Base-by-base conservation (phyloP, 1,140 invertebrate species). In the Drosophila micromelanica region DNA sequence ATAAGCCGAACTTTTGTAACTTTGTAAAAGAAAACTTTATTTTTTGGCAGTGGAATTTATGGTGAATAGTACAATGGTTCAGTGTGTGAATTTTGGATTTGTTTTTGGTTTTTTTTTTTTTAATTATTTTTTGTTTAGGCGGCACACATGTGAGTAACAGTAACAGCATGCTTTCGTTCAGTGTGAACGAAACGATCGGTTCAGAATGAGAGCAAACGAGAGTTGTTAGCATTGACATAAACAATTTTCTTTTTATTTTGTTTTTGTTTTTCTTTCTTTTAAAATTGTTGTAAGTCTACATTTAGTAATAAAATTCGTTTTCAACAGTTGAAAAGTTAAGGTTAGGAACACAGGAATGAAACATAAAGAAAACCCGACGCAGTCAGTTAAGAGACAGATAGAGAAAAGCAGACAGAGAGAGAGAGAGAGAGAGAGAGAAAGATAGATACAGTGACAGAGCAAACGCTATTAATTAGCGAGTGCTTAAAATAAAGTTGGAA, bases 81-180 rank as follows among this genome's bases (percentile, higher is more conserved):
- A 9, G 20, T 20, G 8, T 23, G 4, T 46, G 35, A 11, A 37
- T 9, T 9, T 11, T 23, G 20, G 20, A 23, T 23, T 23, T 23
- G 20, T 27, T 27, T 27, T 27, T 27, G 5, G 5, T 27, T 27
- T 27, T 27, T 20, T 45, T 43, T 9, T 64, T 48, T 55, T 48
- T 13, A 11, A 51, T 13, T 63, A 20, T 35, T 55, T 59, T 42
- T 30, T 46, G 3, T 0, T 30, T 15, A 49, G 27, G n/a, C 48
- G 27, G n/a, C 27, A 46, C 17, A 46, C 45, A 46, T 9, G 17
- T 12, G 23, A 20, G 3, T 43, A 11, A 45, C n/a, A 51, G 45
- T 71, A 71, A 71, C 51, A 64, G 17, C 68, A 71, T 71, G 68
- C 68, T 56, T 64, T 27, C 35, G 40, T 42, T 70, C 55, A 27